These are phyloP conservation scores for Megaustenia siamemsis DNA, from an alignment of 2,888 invertebrate species.

Conservation along the genomic window DNA sequence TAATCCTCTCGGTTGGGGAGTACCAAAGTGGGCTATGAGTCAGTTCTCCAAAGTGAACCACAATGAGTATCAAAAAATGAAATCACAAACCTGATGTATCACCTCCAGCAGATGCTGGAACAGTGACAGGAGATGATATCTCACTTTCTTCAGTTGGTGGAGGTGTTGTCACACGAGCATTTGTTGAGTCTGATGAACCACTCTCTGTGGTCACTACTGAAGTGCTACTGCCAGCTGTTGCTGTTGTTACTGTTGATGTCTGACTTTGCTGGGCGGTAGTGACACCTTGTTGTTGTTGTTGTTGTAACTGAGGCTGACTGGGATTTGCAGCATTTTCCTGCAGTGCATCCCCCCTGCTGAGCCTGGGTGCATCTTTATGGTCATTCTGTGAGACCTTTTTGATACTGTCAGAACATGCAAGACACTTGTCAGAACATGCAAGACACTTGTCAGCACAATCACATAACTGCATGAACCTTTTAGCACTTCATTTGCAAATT, in stretches of 20 bases:
- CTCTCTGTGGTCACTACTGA: conserved; percentile 43
- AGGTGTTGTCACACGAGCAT: conserved; percentile 27
- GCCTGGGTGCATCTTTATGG: conserved; percentile 79
- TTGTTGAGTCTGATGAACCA: conserved; percentile 42
- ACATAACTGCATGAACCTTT: too few species aligned
- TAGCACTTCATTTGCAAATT: too few species aligned
- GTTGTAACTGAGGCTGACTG: conserved; percentile 49
- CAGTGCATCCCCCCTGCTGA: conserved; percentile 77
- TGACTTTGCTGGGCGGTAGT: conserved; percentile 51
- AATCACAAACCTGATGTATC: conserved; percentile 43
- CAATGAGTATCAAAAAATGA: too few species aligned
- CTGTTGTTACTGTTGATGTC: conserved; percentile 49
- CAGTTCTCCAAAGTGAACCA: too few species aligned
- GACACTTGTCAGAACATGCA: background rate
- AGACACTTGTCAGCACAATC: too few species aligned
- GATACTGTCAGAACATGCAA: conserved; percentile 24
- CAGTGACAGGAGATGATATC: conserved; percentile 28
- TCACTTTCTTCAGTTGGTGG: conserved; percentile 39
- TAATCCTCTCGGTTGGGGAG: too few species aligned
- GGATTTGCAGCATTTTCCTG: conserved; percentile 67
- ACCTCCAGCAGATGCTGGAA: conserved; percentile 30
- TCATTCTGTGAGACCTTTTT: conserved; percentile 67
- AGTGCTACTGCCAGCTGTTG: conserved; percentile 48
- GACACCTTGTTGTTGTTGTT: conserved; percentile 43
- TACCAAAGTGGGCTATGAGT: too few species aligned